Conservation (phyloP, 2,888 invertebrate genomes). For the Drosophila barbarae region DNA sequence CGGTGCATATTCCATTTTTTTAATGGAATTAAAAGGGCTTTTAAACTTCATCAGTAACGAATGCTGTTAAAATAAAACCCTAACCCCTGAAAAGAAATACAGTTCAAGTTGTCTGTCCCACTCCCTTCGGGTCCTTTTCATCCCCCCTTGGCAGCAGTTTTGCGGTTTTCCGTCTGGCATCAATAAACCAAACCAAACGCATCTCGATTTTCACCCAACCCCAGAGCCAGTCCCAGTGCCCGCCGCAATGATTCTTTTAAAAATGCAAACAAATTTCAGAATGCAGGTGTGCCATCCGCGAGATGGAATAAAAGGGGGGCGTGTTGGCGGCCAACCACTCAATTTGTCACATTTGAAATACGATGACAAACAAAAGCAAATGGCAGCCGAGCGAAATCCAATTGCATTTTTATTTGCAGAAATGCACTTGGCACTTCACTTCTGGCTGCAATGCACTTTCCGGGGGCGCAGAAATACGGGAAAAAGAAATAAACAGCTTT, state of each 20-base stretch:
- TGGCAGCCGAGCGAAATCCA: slow-evolving; percentile 65
- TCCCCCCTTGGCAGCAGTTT: slow-evolving; percentile 49
- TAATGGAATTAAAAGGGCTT: slow-evolving; percentile 4
- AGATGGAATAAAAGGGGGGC: slow-evolving; percentile 7
- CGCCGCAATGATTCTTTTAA: slow-evolving; percentile 40
- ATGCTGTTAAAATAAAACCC: slow-evolving; percentile 6
- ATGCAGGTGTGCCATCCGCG: slow-evolving; percentile 34
- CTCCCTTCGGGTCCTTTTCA: slow-evolving; percentile 10
- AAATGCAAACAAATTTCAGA: slow-evolving; percentile 70
- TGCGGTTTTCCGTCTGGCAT: slow-evolving; percentile 63
- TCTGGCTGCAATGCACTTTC: slow-evolving; percentile 43
- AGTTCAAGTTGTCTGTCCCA: slow-evolving; percentile 35
- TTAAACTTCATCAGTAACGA: slow-evolving; percentile 5
- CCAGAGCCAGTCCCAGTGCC: not conserved
- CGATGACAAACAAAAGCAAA: slow-evolving; percentile 63
- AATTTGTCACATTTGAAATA: slow-evolving; percentile 74
- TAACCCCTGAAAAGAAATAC: slow-evolving; percentile 13
- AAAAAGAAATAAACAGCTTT: slow-evolving; percentile 13
- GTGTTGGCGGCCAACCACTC: slow-evolving; percentile 58
- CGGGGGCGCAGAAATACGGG: not conserved
- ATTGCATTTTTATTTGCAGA: slow-evolving; percentile 75
- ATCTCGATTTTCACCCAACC: slow-evolving; percentile 43
- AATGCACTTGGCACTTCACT: slow-evolving; percentile 66
- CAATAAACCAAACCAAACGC: slow-evolving; percentile 64
- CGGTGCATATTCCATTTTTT: not conserved